Conservation (phyloP, 2,113 vertebrate genomes). For the Morone chrysops region DNA sequence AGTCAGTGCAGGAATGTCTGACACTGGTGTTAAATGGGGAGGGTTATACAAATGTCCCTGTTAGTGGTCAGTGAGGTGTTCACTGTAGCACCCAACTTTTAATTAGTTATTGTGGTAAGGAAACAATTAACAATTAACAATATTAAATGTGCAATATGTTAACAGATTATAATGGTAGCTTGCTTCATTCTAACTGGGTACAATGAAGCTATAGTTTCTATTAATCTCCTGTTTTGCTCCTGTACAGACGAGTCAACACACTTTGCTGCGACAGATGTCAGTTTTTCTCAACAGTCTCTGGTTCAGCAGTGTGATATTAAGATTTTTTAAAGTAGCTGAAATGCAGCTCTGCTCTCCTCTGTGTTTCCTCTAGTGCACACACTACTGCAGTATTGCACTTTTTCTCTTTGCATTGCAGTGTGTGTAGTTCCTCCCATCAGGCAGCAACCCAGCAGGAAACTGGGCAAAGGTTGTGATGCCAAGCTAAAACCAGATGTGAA, state of each 20-base stretch:
- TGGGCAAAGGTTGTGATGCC: not conserved
- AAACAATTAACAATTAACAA: too few relatives aligned
- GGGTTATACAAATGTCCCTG: not conserved
- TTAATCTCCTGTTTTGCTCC: not conserved
- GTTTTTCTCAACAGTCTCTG: too few relatives aligned
- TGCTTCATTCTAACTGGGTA: not conserved
- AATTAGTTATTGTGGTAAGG: not conserved
- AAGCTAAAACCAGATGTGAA: not conserved
- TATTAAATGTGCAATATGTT: not conserved
- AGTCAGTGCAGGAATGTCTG: conserved; percentile 30
- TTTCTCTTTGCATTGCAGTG: not conserved
- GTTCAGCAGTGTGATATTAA: not conserved
- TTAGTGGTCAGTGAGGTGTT: not conserved
- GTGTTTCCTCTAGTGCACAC: not conserved
- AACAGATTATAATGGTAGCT: too few relatives aligned
- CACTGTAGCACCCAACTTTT: not conserved
- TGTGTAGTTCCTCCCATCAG: not conserved
- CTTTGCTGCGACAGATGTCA: not conserved
- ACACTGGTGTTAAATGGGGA: conserved; percentile 10
- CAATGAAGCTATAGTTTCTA: not conserved
- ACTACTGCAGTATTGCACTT: not conserved
- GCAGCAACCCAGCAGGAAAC: not conserved
- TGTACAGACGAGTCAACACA: not conserved
- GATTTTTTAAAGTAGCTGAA: not conserved
- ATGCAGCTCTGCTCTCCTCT: not conserved